These are phyloP conservation scores for Eristalis intricaria DNA, from an alignment of 2,888 invertebrate genomes.

Conservation along the genomic window DNA sequence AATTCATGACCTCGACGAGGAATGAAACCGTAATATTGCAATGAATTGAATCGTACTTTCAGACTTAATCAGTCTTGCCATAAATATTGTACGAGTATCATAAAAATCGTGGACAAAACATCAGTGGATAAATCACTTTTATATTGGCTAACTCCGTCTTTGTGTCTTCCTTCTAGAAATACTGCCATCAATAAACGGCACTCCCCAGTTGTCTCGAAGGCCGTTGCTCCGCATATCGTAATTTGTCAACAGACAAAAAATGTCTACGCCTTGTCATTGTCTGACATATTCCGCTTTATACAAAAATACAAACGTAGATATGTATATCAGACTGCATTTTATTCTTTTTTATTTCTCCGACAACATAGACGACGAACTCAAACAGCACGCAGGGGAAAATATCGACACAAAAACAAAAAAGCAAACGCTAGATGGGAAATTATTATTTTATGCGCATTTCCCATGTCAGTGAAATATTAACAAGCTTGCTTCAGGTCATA, in stretches of 20 bases:
- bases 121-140: not conserved
- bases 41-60: not conserved
- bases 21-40: not conserved
- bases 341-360: not conserved
- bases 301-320: no score
- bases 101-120: not conserved
- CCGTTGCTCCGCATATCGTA: not conserved
- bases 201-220: not conserved
- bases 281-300: no score
- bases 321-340: not conserved
- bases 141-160: not conserved
- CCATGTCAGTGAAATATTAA: conserved; percentile 49
- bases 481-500: conserved; percentile 6
- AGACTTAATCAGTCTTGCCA: not conserved
- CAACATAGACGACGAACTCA: not conserved
- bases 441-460: conserved; percentile 48
- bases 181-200: not conserved
- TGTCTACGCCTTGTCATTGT: not conserved
- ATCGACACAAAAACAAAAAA: not conserved
- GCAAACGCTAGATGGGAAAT: conserved; percentile 18
- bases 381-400: not conserved
- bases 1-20: no score
- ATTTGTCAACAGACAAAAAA: not conserved
- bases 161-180: not conserved
- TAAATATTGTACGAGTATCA: not conserved